Evolutionary conservation across 2,797 vertebrate genomes (phyloP).

Genomic region (Podarcis siculus): DNA sequence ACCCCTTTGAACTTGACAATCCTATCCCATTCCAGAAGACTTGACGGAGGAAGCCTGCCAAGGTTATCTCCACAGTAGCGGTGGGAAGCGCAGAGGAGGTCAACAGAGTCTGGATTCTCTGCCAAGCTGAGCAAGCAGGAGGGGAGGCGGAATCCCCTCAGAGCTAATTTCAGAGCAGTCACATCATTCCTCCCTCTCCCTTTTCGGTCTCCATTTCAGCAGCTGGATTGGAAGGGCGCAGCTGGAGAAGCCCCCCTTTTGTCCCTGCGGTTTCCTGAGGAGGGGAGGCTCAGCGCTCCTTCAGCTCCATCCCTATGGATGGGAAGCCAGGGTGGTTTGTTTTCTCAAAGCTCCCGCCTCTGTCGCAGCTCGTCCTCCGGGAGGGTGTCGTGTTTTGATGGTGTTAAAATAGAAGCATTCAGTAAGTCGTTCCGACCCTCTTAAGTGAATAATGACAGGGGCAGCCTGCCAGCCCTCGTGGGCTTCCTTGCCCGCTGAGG

Average conservation of each 20-base stretch:
- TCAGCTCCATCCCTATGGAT: constrained; percentile 48
- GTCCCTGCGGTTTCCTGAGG: constrained; percentile 63
- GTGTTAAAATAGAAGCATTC: constrained; percentile 52
- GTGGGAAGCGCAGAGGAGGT: rapidly evolving
- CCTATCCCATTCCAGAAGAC: neutral
- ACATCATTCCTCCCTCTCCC: neutral
- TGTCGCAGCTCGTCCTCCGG: constrained; percentile 53
- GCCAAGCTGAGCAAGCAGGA: neutral
- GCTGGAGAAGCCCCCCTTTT: constrained; percentile 37
- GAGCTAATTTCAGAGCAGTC: constrained; percentile 11
- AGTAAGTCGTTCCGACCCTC: constrained; percentile 44
- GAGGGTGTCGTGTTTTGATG: neutral
- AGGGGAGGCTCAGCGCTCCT: constrained; percentile 32
- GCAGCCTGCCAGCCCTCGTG: neutral
- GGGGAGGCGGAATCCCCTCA: constrained; percentile 1
- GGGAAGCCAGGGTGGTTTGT: constrained; percentile 68
- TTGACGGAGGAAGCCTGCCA: neutral
- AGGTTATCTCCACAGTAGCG: neutral
- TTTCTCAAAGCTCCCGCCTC: constrained; percentile 69
- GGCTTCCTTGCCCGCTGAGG: neutral
- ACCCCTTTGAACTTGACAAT: neutral
- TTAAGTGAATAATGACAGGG: constrained; percentile 12
- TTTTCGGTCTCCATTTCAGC: neutral
- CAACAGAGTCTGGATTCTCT: rapidly evolving
- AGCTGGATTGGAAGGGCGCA: neutral